Conservation (phyloP, 2,797 vertebrate genomes). For the Epinephelus malabaricus region DNA sequence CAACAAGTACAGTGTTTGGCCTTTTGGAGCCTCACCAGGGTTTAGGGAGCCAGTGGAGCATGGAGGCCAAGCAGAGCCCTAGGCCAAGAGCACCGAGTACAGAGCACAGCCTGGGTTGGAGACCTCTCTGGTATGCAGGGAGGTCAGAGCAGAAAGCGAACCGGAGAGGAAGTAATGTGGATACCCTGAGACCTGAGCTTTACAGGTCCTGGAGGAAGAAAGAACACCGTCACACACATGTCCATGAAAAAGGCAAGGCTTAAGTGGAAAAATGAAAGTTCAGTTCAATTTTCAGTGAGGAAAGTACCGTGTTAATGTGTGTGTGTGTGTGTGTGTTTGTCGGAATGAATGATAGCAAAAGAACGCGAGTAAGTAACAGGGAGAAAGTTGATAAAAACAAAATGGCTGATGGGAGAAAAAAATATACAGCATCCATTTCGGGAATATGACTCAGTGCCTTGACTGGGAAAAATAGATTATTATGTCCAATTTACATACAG, state of each 20-base stretch:
- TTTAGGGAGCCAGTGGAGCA: constrained; percentile 79
- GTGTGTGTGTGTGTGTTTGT: constrained; percentile 14
- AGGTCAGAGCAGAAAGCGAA: constrained; percentile 77
- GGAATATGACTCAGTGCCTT: constrained; percentile 65
- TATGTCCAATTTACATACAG: constrained; percentile 80
- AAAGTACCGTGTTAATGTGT: constrained; percentile 17
- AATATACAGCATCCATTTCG: constrained; percentile 48
- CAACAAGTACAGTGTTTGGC: constrained; percentile 83
- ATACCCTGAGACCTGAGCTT: constrained; percentile 73
- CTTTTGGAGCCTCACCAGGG: constrained; percentile 77
- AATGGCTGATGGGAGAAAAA: constrained; percentile 31
- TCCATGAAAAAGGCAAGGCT: constrained; percentile 43
- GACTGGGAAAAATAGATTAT: constrained; percentile 75
- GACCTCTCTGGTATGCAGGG: constrained; percentile 67
- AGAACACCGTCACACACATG: constrained; percentile 51
- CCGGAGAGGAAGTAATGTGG: constrained; percentile 71
- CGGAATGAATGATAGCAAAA: constrained; percentile 19
- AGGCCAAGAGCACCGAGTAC: constrained; percentile 79
- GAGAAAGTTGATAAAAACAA: constrained; percentile 45
- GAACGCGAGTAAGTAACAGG: constrained; percentile 13
- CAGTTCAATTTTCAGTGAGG: constrained; percentile 37
- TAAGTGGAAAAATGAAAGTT: constrained; percentile 54
- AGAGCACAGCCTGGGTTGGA: constrained; percentile 76
- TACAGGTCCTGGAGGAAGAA: constrained; percentile 76
- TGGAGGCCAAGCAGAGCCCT: constrained; percentile 81